Evolutionary conservation across 2,113 vertebrate species (phyloP).

Genomic region (Nothoprocta pentlandii): DNA sequence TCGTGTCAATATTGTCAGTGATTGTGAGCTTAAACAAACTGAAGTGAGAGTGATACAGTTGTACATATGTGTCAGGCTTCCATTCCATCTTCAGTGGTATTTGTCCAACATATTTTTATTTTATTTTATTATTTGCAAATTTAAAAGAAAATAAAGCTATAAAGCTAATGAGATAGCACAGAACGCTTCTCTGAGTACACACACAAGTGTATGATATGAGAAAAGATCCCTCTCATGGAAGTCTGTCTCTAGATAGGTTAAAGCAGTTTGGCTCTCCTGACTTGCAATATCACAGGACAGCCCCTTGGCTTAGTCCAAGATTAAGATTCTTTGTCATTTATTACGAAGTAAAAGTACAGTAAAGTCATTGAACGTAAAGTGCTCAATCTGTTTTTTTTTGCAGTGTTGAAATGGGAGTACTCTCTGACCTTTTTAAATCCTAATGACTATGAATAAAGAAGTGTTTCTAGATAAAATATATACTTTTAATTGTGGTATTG

Average conservation of each 20-base stretch:
- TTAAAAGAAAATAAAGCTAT: no score
- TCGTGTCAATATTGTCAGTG: background rate
- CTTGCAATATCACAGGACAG: background rate
- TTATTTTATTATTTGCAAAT: background rate
- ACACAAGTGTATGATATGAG: background rate
- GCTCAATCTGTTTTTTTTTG: slow-evolving; percentile 24
- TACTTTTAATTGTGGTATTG: slow-evolving; percentile 64
- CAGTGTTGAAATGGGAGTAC: slow-evolving; percentile 50
- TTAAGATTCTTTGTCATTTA: slow-evolving; percentile 29
- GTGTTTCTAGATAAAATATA: slow-evolving; percentile 52
- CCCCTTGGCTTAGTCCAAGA: background rate
- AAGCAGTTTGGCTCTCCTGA: background rate
- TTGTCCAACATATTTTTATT: background rate
- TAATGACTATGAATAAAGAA: slow-evolving; percentile 72
- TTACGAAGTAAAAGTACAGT: slow-evolving; percentile 20
- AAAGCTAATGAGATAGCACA: no score
- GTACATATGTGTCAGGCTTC: background rate
- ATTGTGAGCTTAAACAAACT: background rate
- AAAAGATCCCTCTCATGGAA: background rate
- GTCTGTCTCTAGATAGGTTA: background rate
- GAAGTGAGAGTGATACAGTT: background rate
- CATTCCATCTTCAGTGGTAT: background rate
- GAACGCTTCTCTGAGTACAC: background rate
- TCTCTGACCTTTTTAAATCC: slow-evolving; percentile 62
- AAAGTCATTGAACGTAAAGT: slow-evolving; percentile 45